Base-by-base conservation (phyloP, 2,113 vertebrate genomes). In the Plotosus lineatus region DNA sequence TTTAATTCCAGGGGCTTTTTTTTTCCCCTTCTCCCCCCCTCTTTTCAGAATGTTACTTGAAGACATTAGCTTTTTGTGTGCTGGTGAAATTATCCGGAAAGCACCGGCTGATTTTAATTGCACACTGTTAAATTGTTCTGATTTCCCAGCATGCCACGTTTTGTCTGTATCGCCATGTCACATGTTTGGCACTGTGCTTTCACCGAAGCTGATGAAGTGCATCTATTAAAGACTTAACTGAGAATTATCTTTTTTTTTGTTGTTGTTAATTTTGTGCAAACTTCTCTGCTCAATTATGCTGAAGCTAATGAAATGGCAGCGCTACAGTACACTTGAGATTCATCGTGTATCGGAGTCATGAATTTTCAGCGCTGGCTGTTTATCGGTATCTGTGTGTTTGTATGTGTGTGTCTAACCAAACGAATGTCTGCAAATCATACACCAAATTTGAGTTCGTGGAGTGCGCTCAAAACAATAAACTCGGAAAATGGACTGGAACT, bases 171-270 rank as follows among this genome's bases (percentile, higher is more conserved):
- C 12, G 5, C 65, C 65, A 69, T 1, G 14, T 69, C 40, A 66
- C 38, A n/a, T 31, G 26, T 66, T 42, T 71, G 69, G 19, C 46
- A 21, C 46, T 51, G 17, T 72, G 46, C 28, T 31, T 23, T 36
- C 48, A 51, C 69, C 19, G 14, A 51, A 73, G 28, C 51, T 33
- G 46, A 71, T 8, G 28, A 69, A 69, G 26, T 71, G 68, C 68
- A 73, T 73, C 69, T 73, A 73, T 33, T 73, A 73, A 73, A 73
- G 28, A 6, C 68, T 51, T 73, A 26, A 51, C 51, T 21, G 50
- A 48, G 10, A 73, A 21, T 15, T 48, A 71, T 51, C 21, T 8
- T 23, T 48, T 44, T 72, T 51, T 48, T 71, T 50, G 44, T 48
- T 48, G n/a, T 48, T 48, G 5, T 71, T 26, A 71, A 46, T 28